Conservation (phyloP, 2,113 vertebrate species). For the Pterocles burchelli region DNA sequence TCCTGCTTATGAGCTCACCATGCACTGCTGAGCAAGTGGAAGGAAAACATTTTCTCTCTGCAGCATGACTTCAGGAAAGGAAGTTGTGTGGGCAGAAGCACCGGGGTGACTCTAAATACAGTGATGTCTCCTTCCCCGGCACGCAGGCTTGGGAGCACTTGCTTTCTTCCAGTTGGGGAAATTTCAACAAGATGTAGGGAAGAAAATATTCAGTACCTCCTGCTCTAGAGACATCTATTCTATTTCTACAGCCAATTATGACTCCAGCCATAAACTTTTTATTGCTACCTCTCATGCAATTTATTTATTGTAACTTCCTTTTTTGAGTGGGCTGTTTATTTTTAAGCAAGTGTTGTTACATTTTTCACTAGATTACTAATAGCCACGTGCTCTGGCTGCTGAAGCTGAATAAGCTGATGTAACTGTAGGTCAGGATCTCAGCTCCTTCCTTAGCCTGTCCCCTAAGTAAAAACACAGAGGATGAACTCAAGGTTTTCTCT, state of each 20-base stretch:
- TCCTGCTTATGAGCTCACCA: slow-evolving; percentile 59
- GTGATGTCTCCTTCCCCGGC: background rate
- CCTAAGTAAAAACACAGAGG: background rate
- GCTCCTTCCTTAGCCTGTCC: slow-evolving; percentile 28
- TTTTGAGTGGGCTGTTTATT: slow-evolving; percentile 70
- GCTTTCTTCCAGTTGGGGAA: background rate
- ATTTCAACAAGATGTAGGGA: background rate
- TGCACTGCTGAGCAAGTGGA: slow-evolving; percentile 54
- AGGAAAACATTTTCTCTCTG: slow-evolving; percentile 39
- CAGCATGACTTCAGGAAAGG: slow-evolving; percentile 61
- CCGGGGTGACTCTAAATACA: background rate
- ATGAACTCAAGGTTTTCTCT: background rate
- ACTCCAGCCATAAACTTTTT: slow-evolving; percentile 16
- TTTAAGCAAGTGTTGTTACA: slow-evolving; percentile 65
- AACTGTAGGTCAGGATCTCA: slow-evolving; percentile 56
- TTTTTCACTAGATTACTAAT: slow-evolving; percentile 74
- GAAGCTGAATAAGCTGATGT: slow-evolving; percentile 68
- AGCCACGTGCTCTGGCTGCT: slow-evolving; percentile 68
- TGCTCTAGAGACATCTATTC: background rate
- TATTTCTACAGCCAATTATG: slow-evolving; percentile 1
- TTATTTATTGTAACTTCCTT: slow-evolving; percentile 68
- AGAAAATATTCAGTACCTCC: background rate
- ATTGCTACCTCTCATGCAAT: slow-evolving; percentile 39
- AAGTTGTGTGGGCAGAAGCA: slow-evolving; percentile 65
- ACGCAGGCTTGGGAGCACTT: background rate